These are phyloP conservation scores for Pogonomyrmex californicus DNA, from an alignment of 1,140 invertebrate genomes.

Conservation along the genomic window DNA sequence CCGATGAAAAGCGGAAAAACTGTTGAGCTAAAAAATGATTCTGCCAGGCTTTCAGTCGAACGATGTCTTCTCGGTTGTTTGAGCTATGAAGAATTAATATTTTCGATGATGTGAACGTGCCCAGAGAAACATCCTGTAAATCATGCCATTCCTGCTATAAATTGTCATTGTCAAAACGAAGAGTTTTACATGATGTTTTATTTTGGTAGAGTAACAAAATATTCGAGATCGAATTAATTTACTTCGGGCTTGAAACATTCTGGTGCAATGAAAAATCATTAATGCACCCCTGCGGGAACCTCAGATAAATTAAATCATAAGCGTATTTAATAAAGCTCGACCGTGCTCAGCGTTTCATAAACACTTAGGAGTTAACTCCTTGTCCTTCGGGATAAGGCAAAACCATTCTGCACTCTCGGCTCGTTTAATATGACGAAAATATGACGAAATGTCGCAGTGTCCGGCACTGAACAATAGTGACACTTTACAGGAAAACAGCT, in stretches of 20 bases:
- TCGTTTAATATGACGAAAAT: constrained; percentile 54
- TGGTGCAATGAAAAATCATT: constrained; percentile 23
- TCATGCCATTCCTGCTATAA: neutral
- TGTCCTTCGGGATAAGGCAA: constrained; percentile 45
- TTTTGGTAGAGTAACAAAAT: neutral
- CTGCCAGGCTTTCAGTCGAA: neutral
- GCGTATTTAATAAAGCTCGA: constrained; percentile 70
- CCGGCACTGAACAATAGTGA: neutral
- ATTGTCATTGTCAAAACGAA: neutral
- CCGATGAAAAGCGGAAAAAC: neutral
- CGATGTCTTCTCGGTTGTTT: constrained; percentile 8
- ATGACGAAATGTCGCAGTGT: neutral
- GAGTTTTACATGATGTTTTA: neutral
- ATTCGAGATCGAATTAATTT: constrained; percentile 18
- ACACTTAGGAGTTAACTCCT: constrained; percentile 56
- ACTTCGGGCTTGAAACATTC: neutral
- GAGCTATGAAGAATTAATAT: constrained; percentile 17
- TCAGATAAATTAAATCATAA: constrained; percentile 62
- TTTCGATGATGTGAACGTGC: neutral
- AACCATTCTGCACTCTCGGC: constrained; percentile 34
- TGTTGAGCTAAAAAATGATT: constrained; percentile 27
- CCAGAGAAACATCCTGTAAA: neutral
- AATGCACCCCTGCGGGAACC: neutral
- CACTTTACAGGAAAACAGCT: neutral
- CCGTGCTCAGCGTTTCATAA: constrained; percentile 64